Base-by-base conservation (phyloP, 2,888 invertebrate species). In the Folsomia manolachei region DNA sequence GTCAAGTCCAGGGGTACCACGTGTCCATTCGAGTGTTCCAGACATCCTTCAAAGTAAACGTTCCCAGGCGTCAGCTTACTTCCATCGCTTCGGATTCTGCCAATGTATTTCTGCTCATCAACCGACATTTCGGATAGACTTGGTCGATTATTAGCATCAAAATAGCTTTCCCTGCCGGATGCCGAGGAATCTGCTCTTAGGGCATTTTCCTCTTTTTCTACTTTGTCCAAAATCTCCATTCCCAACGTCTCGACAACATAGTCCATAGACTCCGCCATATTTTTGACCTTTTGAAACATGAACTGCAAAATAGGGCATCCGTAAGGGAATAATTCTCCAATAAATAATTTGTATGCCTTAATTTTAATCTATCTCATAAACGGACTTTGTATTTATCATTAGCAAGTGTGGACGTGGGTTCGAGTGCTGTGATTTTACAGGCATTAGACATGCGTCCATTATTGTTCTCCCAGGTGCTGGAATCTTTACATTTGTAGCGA, bases 81-180 rank as follows among this genome's bases (percentile, higher is more conserved):
- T 0, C 89, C 89, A 80, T 93, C 92, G 80, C 91, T 91, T 78
- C 89, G 88, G 76, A 95, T 87, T 65, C 91, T 88, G 18, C 95
- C 95, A 69, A 89, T 88, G 9, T 87, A 86, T 27, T 84, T 83
- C 24, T 87, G 84, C 14, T 82, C 79, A 72, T 85, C 85, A 18
- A 18, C 7, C 19, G 56, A 7, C 56, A 56, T 18, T n/a, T 56
- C 56, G 18, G 7, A 4, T 19, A 56, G n/a, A 14, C 11, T 14
- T 19, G 19, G 11, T 21, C 56, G 18, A 56, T 7, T 14, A 51
- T 51, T 51, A 51, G 18, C 9, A 51, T n/a, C n/a, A n/a, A n/a
- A n/a, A 39, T 39, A 39, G 39, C 7, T 9, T 9, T 9, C 39
- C 14, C 39, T 4, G 7, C 14, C 39, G 7, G 4, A 4, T 9